Conservation (phyloP, 2,113 vertebrate genomes). For the Triplophysa tibetana region DNA sequence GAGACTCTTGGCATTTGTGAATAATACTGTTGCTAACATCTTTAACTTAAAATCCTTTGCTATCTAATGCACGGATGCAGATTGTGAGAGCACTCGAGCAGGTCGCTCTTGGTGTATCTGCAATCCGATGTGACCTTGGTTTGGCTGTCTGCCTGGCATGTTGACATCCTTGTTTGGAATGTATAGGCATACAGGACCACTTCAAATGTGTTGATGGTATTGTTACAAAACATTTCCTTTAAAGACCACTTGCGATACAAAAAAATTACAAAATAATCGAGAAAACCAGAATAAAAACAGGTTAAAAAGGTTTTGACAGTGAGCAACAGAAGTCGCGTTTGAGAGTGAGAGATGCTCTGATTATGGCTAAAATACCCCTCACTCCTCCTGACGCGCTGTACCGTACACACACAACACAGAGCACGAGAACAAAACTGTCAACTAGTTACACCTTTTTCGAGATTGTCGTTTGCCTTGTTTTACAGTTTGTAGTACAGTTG, state of each 20-base stretch:
- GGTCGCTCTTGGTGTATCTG: slow-evolving; percentile 30
- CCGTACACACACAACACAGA: slow-evolving; percentile 55
- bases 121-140: slow-evolving; percentile 46
- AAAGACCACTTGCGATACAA: slow-evolving; percentile 70
- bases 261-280: slow-evolving; percentile 67
- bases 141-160: slow-evolving; percentile 48
- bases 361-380: slow-evolving; percentile 67
- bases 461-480: slow-evolving; percentile 77
- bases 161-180: slow-evolving; percentile 70
- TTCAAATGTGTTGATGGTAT: slow-evolving; percentile 60
- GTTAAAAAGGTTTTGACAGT: slow-evolving; percentile 62
- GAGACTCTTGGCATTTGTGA: neutral
- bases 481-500: slow-evolving; percentile 59
- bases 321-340: slow-evolving; percentile 50
- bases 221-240: slow-evolving; percentile 68
- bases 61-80: slow-evolving; percentile 12
- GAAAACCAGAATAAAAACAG: slow-evolving; percentile 61
- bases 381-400: slow-evolving; percentile 56
- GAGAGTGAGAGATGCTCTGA: slow-evolving; percentile 57
- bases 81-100: slow-evolving; percentile 30
- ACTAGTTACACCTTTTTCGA: slow-evolving; percentile 70
- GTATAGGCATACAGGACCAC: slow-evolving; percentile 64
- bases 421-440: slow-evolving; percentile 61
- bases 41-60: neutral
- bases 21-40: slow-evolving; percentile 7